Base-by-base conservation (phyloP, 1,140 invertebrate genomes). In the Homarus americanus region DNA sequence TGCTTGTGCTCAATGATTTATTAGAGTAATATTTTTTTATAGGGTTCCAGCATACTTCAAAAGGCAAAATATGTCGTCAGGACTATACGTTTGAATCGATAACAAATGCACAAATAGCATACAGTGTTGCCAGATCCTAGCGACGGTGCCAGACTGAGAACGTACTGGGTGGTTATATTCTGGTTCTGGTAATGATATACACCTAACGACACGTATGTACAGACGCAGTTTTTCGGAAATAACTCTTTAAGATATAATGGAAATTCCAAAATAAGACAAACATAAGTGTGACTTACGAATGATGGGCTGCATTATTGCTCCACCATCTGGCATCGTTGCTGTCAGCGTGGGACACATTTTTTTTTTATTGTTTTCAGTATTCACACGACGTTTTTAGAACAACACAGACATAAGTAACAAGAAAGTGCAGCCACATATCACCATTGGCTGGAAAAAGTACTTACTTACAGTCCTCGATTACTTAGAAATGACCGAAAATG, bases 371-470 rank as follows among this genome's bases (percentile, higher is more conserved):
- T 80, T 80, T 72, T 82, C 63, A 36, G 20, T 79, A 66, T 79
- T 80, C 58, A 87, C 85, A 87, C 38, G 34, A 87, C 75, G 34
- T 88, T 88, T 28, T 88, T 53, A 69, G 63, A 82, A 80, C 76
- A 88, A 88, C 86, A 88, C 86, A 20, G 86, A 80, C 75, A 80
- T 72, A 88, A 88, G 86, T 88, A 80, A 88, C 76, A 88, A 80
- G 76, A 88, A 73, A 88, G 58, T 41, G n/a, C 80, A 79, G 58
- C 63, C 63, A 44, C 44, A 15, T 88, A 82, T 82, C 40, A 88
- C 72, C 83, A 86, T n/a, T 75, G 69, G 83, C 83, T 53, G 82
- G 63, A 84, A 72, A 69, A 38, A 72, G 41, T 28, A 84, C 66
- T 49, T 66, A 66, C 41, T 85, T 36, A 73, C 36, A 49, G 20